Base-by-base conservation (phyloP, 2,888 invertebrate species). In the Ceraclea dissimilis region DNA sequence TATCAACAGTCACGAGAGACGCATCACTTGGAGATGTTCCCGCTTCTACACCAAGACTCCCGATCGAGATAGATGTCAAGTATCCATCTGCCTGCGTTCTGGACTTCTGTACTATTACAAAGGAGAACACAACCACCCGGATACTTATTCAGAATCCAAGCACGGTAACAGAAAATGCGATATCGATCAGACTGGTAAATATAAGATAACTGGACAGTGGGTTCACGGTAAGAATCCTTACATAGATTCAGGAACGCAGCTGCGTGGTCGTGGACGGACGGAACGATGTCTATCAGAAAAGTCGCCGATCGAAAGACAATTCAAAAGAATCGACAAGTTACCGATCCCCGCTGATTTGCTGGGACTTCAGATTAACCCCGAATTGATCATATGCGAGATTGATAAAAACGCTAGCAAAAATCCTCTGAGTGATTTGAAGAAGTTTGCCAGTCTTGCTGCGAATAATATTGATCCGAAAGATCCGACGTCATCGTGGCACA, bases 21-120 rank as follows among this genome's bases (percentile, higher is more conserved):
- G 59, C 26, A 59, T 59, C 43, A 59, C 59, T 17, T 59, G 59
- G 59, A 52, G 59, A 46, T 59, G 59, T 22, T 59, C 59, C 47
- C 56, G 56, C 48, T 59, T 59, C 33, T 59, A 59, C 56, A 59
- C 59, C 10, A 59, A 54, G 49, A 59, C 59, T 20, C 59, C 59
- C 2, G 59, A 59, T 17, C 56, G 59, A 16, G 56, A 56, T 33
- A 49, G 59, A 19, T 59, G 59, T 44, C 59, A 59, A 51, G 59
- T 59, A 5, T 59, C 59, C 31, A 59, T 59, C 20, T 59, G 59
- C 47, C 56, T 59, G 16, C 56, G 59, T 11, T 59, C 59, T 8
- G 59, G 59, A 17, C 19, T 57, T 31, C 53, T 59, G 16, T 52
- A 56, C 18, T 59, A 59, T 34, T 56, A 56, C 19, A 59, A 59